Conservation (phyloP, 1,140 invertebrate genomes). For the Calliopsis andreniformis region DNA sequence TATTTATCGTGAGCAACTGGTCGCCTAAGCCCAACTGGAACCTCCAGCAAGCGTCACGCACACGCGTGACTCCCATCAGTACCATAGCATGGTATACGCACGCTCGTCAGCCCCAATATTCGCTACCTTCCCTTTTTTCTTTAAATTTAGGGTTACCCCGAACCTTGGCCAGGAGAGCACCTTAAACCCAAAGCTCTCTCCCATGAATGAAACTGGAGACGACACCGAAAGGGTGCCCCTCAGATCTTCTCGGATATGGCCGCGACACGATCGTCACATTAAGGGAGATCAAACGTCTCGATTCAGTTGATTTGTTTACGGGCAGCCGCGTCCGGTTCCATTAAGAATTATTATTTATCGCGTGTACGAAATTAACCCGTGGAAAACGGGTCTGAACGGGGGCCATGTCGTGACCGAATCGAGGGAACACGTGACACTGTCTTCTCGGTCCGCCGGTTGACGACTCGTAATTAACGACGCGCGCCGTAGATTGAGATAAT, state of each 20-base stretch:
- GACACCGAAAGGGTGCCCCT: conserved; percentile 51
- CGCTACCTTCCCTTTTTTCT: neutral
- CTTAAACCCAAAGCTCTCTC: conserved; percentile 3
- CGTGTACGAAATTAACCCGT: conserved; percentile 49
- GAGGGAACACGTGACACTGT: conserved; percentile 27
- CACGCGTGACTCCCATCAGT: neutral
- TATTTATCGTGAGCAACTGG: conserved; percentile 65
- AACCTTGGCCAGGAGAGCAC: neutral
- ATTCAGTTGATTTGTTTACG: conserved; percentile 51
- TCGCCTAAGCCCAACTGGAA: conserved; percentile 27
- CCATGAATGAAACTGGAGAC: neutral
- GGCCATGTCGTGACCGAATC: conserved; percentile 16
- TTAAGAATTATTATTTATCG: conserved; percentile 65
- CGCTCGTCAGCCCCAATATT: conserved; percentile 37
- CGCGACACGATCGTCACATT: conserved; percentile 65
- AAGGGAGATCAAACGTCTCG: conserved; percentile 55
- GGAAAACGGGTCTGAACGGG: neutral
- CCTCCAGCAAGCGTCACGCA: conserved; percentile 12
- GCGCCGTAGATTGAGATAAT: conserved; percentile 40
- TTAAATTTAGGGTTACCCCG: conserved; percentile 26
- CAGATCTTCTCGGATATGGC: conserved; percentile 49
- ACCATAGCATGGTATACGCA: conserved; percentile 3
- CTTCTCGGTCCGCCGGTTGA: neutral
- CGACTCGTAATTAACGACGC: conserved; percentile 36
- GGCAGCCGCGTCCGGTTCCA: conserved; percentile 36